phyloP scores from a whole-genome alignment of 2,888 invertebrate species.

The Drosophila peninsularis region DNA sequence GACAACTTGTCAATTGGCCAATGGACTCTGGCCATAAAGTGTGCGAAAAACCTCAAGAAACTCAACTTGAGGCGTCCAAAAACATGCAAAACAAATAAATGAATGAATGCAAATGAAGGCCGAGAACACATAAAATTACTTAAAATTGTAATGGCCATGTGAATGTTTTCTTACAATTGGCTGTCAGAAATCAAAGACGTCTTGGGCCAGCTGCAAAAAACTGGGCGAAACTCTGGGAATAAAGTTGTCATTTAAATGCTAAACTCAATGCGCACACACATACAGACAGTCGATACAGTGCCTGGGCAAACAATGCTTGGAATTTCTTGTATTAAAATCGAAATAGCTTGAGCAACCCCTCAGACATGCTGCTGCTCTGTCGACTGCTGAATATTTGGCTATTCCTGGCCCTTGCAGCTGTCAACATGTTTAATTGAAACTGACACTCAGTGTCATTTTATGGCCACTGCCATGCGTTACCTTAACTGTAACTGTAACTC shows the following conservation, averaged over 20 bases:
- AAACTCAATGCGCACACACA: slow-evolving; percentile 6
- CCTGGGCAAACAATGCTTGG: slow-evolving; percentile 65
- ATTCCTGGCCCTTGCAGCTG: slow-evolving; percentile 68
- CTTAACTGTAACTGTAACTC: slow-evolving; percentile 62
- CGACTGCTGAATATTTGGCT: slow-evolving; percentile 39
- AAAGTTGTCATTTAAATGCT: slow-evolving; percentile 68
- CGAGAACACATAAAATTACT: slow-evolving; percentile 73
- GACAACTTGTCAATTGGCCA: slow-evolving; percentile 64
- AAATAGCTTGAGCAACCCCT: slow-evolving; percentile 60
- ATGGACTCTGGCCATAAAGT: slow-evolving; percentile 20
- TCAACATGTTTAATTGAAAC: slow-evolving; percentile 83
- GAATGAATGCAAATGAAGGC: slow-evolving; percentile 45
- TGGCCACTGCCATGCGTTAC: slow-evolving; percentile 78
- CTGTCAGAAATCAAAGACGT: slow-evolving; percentile 64
- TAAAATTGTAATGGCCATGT: slow-evolving; percentile 50
- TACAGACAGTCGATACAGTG: slow-evolving; percentile 10
- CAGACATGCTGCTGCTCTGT: slow-evolving; percentile 6
- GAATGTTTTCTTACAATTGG: slow-evolving; percentile 37
- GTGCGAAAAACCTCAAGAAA: slow-evolving; percentile 45
- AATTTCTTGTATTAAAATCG: slow-evolving; percentile 79
- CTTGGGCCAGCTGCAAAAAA: slow-evolving; percentile 25
- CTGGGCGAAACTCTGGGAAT: slow-evolving; percentile 42
- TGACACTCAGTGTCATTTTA: slow-evolving; percentile 82
- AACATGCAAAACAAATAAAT: slow-evolving; percentile 53
- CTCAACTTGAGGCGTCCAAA: slow-evolving; percentile 10